Evolutionary conservation across 2,113 vertebrate genomes (phyloP).

Genomic region (Prochilodus magdalenae): DNA sequence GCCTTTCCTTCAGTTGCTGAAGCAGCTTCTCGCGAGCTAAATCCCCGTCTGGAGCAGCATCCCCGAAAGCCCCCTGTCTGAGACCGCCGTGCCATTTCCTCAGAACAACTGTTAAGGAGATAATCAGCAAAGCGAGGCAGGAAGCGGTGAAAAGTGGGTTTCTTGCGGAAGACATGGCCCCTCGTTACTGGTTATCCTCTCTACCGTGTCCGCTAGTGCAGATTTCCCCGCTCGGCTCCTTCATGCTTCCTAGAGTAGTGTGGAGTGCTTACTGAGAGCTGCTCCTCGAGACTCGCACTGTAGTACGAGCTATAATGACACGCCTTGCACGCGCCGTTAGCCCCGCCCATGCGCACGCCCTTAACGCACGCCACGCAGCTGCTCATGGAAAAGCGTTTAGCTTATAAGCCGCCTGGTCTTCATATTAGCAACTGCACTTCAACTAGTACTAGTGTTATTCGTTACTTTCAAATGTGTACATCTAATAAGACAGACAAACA

Average conservation of each 20-base stretch:
- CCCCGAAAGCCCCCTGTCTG: conserved; percentile 48
- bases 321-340: conserved; percentile 72
- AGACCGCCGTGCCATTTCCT: conserved; percentile 74
- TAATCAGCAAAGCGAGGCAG: conserved; percentile 72
- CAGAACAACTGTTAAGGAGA: conserved; percentile 71
- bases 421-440: no score
- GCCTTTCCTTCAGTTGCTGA: conserved; percentile 70
- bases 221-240: not conserved
- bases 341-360: not conserved
- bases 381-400: no score
- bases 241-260: conserved; percentile 32
- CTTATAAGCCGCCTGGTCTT: no score
- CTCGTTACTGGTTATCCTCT: not conserved
- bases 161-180: conserved; percentile 68
- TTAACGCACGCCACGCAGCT: no score
- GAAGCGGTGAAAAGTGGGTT: conserved; percentile 70
- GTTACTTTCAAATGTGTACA: no score
- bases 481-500: no score
- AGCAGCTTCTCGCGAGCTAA: conserved; percentile 61
- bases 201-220: not conserved
- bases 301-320: conserved; percentile 26
- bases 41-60: conserved; percentile 55
- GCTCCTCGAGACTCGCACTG: not conserved
- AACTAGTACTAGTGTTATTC: no score
- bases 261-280: not conserved